Evolutionary conservation across 2,888 invertebrate genomes (phyloP).

Genomic region (Drosophila birchii): DNA sequence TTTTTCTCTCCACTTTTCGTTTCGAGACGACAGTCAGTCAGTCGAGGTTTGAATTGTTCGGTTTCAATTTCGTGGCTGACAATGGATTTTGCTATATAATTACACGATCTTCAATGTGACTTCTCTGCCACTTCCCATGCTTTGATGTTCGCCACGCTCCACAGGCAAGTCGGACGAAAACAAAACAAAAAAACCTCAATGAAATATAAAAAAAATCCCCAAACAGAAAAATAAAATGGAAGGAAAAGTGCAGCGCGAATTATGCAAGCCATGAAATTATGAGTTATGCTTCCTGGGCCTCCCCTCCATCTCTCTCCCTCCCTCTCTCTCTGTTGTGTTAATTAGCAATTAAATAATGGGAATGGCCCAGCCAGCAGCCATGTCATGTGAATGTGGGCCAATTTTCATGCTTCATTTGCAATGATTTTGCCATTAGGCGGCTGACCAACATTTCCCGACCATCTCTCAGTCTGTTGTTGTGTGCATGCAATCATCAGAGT

Average conservation of each 20-base stretch:
- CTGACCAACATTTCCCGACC: conserved; percentile 65
- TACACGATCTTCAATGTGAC: conserved; percentile 74
- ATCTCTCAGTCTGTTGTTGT: conserved; percentile 27
- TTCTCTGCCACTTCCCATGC: conserved; percentile 61
- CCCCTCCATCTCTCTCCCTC: conserved; percentile 5
- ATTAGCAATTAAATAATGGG: conserved; percentile 73
- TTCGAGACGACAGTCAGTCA: conserved; percentile 58
- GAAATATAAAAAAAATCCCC: conserved; percentile 17
- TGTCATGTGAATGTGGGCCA: conserved; percentile 70
- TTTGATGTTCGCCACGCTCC: conserved; percentile 74
- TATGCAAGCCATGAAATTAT: conserved; percentile 72
- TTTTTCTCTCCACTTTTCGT: conserved; percentile 8
- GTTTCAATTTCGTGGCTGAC: conserved; percentile 80
- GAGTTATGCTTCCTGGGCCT: conserved; percentile 64
- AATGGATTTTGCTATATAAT: conserved; percentile 79
- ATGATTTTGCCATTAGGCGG: conserved; percentile 57
- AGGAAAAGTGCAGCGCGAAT: conserved; percentile 66
- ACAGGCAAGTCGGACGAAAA: conserved; percentile 74
- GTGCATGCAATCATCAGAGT: conserved; percentile 62
- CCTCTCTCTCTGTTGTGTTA: conserved; percentile 33
- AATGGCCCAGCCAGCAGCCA: conserved; percentile 50
- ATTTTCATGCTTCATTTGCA: conserved; percentile 72
- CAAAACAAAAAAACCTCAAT: conserved; percentile 46
- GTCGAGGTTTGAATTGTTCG: conserved; percentile 72
- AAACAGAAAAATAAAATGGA: conserved; percentile 27